phyloP scores from a whole-genome alignment of 2,113 vertebrate species.

The Misgurnus mizolepis region DNA sequence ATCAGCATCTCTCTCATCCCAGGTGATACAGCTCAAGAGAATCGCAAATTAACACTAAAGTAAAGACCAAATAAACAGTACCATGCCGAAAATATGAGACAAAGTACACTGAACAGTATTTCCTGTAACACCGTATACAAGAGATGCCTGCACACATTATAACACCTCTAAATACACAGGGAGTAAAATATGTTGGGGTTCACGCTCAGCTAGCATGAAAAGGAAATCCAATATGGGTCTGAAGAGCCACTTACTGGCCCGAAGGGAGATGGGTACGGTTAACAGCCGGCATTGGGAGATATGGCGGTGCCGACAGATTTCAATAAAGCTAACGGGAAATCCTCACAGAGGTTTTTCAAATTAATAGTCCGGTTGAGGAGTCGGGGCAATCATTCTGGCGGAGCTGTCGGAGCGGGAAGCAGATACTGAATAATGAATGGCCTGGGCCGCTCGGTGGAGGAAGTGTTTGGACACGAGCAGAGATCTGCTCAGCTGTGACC shows the following conservation, averaged over 20 bases:
- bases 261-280: conserved; percentile 29
- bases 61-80: conserved; percentile 21
- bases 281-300: conserved; percentile 35
- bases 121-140: neutral
- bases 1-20: conserved; percentile 37
- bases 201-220: neutral
- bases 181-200: conserved; percentile 3
- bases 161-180: neutral
- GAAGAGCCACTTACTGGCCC: conserved; percentile 41
- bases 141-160: neutral
- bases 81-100: conserved; percentile 5
- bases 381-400: conserved; percentile 42
- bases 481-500: conserved; percentile 42
- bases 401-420: conserved; percentile 42
- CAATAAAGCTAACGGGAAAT: conserved; percentile 52
- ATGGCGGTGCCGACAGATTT: conserved; percentile 51
- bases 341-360: conserved; percentile 44
- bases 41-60: neutral
- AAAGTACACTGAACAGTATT: neutral
- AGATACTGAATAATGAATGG: conserved; percentile 51
- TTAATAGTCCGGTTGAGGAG: conserved; percentile 51
- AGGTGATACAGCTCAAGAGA: neutral
- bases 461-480: conserved; percentile 5
- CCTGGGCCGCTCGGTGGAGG: conserved; percentile 3
- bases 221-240: conserved; percentile 18